Conservation (phyloP, 1,140 invertebrate species). For the Pseudomyrmex cubaensis region DNA sequence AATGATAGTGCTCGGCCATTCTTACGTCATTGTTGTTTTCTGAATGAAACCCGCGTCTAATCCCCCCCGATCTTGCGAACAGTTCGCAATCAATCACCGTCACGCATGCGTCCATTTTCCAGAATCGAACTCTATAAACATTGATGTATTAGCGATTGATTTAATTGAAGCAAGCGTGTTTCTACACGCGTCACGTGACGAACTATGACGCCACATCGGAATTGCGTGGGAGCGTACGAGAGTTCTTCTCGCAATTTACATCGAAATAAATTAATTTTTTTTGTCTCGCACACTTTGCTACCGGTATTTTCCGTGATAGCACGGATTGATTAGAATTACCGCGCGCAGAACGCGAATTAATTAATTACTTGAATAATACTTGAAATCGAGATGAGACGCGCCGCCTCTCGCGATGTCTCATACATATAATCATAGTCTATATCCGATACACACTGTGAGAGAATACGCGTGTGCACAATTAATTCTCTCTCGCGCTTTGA, state of each 20-base stretch:
- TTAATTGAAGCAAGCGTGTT: background rate
- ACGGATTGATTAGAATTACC: too few species aligned
- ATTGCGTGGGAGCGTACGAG: too few species aligned
- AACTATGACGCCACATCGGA: too few species aligned
- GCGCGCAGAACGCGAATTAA: too few species aligned
- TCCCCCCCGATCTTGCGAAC: background rate
- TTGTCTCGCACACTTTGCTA: background rate
- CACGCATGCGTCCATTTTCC: background rate
- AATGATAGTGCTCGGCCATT: slow-evolving; percentile 32
- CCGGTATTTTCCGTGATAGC: too few species aligned
- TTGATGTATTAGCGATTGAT: background rate
- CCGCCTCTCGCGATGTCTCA: background rate
- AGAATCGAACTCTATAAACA: background rate
- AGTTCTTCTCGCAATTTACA: background rate
- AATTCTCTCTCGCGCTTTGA: slow-evolving; percentile 19
- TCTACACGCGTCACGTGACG: too few species aligned
- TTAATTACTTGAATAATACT: background rate
- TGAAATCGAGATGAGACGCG: background rate
- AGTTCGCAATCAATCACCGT: background rate
- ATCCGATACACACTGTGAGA: slow-evolving; percentile 8
- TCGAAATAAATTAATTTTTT: background rate
- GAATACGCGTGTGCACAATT: slow-evolving; percentile 15
- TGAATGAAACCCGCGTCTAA: slow-evolving; percentile 22
- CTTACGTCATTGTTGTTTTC: slow-evolving; percentile 33
- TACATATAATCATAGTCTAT: background rate